These are phyloP conservation scores for Setipinna tenuifilis DNA, from an alignment of 2,797 vertebrate genomes.

Conservation along the genomic window DNA sequence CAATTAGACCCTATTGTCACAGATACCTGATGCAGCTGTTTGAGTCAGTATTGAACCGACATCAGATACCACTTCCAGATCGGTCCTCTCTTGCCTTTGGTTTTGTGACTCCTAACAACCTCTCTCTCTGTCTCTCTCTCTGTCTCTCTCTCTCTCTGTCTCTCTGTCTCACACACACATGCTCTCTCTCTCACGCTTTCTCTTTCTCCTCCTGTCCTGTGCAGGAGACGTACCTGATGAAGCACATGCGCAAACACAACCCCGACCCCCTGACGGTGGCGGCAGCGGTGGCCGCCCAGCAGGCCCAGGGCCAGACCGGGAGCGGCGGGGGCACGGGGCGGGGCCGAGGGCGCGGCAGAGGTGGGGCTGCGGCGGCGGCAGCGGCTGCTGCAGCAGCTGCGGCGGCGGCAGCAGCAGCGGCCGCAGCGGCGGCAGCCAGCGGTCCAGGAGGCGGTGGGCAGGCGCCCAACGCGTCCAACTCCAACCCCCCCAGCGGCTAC, in stretches of 20 bases:
- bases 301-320: slow-evolving; percentile 69
- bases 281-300: slow-evolving; percentile 81
- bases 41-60: too few relatives aligned
- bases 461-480: slow-evolving; percentile 69
- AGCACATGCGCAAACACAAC: slow-evolving; percentile 99
- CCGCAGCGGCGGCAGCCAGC: slow-evolving; percentile 3
- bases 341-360: slow-evolving; percentile 53
- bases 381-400: slow-evolving; percentile 69
- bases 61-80: too few relatives aligned
- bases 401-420: slow-evolving; percentile 68
- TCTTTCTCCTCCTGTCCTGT: background rate
- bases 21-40: too few relatives aligned
- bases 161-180: too few relatives aligned
- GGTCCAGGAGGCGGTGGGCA: slow-evolving; percentile 25
- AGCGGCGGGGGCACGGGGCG: slow-evolving; percentile 50
- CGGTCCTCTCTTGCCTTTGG: background rate
- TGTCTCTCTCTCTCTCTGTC: background rate
- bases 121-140: background rate
- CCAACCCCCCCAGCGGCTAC: slow-evolving; percentile 78
- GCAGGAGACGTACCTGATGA: slow-evolving; percentile 97
- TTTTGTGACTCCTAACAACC: background rate
- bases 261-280: slow-evolving; percentile 85
- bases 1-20: too few relatives aligned
- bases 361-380: slow-evolving; percentile 52
- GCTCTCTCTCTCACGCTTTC: background rate